Evolutionary conservation across 2,113 vertebrate species (phyloP).

Genomic region (Pongo abelii): DNA sequence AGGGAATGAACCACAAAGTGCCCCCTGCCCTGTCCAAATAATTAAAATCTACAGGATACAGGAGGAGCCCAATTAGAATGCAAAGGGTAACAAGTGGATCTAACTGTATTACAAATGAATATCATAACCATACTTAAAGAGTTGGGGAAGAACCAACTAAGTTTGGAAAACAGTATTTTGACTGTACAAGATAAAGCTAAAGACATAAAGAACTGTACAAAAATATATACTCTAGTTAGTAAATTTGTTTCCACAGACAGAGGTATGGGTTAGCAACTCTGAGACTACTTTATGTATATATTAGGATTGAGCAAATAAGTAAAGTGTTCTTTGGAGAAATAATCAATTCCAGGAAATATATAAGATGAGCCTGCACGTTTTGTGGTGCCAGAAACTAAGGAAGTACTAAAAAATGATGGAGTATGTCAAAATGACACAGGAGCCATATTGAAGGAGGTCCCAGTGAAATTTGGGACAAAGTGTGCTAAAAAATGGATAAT

Average conservation of each 20-base stretch:
- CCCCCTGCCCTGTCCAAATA: not conserved
- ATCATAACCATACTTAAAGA: not conserved
- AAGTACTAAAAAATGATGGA: not conserved
- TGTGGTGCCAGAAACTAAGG: not conserved
- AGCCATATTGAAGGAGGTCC: not conserved
- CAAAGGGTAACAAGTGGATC: not conserved
- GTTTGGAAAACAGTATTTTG: not conserved
- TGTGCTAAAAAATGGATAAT: not conserved
- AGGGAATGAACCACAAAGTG: not conserved
- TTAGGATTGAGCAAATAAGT: not conserved
- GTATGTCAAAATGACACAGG: not conserved
- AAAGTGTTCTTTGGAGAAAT: not conserved
- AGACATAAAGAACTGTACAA: not conserved
- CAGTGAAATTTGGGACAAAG: not conserved
- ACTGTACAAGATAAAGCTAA: not conserved
- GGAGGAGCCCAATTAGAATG: not conserved
- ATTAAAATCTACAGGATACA: not conserved
- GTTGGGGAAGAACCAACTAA: not conserved
- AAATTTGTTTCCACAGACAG: not conserved
- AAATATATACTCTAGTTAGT: not conserved
- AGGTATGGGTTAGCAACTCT: not conserved
- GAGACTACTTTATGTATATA: not conserved
- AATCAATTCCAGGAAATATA: not conserved
- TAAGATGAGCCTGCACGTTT: not conserved
- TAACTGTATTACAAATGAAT: not conserved